Base-by-base conservation (phyloP, 2,113 vertebrate genomes). In the Capreolus pygargus region DNA sequence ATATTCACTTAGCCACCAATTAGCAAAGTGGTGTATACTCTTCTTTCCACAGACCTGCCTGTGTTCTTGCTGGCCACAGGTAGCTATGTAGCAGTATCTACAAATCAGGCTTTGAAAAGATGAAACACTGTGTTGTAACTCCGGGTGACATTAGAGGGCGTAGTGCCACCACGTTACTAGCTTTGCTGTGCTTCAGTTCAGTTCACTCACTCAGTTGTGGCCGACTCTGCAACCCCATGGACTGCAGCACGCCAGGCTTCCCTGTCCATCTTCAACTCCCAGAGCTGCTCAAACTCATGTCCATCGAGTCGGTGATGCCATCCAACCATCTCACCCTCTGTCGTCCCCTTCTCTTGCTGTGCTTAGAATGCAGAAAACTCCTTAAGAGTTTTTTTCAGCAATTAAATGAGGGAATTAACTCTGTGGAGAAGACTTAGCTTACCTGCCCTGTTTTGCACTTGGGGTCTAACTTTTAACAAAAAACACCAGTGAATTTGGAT, bases 81-180 rank as follows among this genome's bases (percentile, higher is more conserved):
- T 21, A 60, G 58, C 19, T 33, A 45, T 30, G 2, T 9, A 60
- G 47, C 33, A 30, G 10, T 14, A 4, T 19, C 27, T 82, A 36
- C 36, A 60, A 33, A 33, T 7, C 7, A 78, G 55, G 23, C 21
- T 82, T 86, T 23, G 21, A 88, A 28, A 58, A 61, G 28, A 45
- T 15, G 0, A 2, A 39, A 17, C 1, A 0, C 76, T 25, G 43
- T 94, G 88, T 2, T 96, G 92, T 96, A 54, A 30, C 39, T 57
- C 45, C 4, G 14, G 0, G 33, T 86, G 96, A 94, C 98, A 0
- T 95, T 98, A 99, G 98, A 95, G 98, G 98, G 98, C 98, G 97
- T 93, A 90, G 45, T 97, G 23, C 30, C 36, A 16, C 98, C 33
- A 79, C 64, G 25, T 83, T 81, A 58, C 11, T 28, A 25, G 19